Evolutionary conservation across 1,140 invertebrate species (phyloP).

Genomic region (Pseudomyrmex gracilis): DNA sequence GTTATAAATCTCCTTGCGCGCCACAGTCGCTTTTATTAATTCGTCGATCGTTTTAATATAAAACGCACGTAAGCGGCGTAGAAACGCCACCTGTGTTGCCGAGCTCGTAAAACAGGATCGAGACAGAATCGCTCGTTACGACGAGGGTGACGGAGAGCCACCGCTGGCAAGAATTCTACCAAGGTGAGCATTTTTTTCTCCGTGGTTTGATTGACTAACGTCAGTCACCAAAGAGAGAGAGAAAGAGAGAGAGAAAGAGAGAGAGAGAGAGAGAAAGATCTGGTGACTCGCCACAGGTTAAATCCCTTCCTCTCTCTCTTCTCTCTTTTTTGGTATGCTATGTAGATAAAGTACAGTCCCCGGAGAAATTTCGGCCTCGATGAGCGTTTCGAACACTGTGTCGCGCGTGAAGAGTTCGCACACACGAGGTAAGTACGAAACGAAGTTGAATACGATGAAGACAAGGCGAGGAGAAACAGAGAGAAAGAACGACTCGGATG

Average conservation of each 20-base stretch:
- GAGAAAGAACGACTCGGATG: constrained; percentile 29
- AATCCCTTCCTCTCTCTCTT: constrained; percentile 32
- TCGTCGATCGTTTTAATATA: background rate
- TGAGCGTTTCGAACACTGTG: constrained; percentile 14
- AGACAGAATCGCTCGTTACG: constrained; percentile 50
- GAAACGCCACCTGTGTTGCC: constrained; percentile 27
- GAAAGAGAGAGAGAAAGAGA: constrained; percentile 66
- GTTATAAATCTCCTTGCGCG: background rate
- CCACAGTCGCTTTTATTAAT: background rate
- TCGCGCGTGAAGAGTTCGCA: constrained; percentile 21
- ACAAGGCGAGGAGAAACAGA: constrained; percentile 7
- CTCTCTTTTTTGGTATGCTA: constrained; percentile 82
- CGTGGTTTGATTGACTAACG: constrained; percentile 84
- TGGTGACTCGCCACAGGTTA: constrained; percentile 75
- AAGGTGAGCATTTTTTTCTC: constrained; percentile 83
- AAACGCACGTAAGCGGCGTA: constrained; percentile 6
- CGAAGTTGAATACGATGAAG: constrained; percentile 42
- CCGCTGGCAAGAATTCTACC: constrained; percentile 78
- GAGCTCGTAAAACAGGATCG: constrained; percentile 42
- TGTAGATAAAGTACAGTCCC: constrained; percentile 83
- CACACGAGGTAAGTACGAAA: constrained; percentile 43
- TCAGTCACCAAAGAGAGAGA: constrained; percentile 82
- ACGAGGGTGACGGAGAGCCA: constrained; percentile 64
- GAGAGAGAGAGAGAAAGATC: constrained; percentile 67
- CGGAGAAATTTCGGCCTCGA: constrained; percentile 15